Conservation (phyloP, 53 echinoderm and acorn worm genomes). For the Holothuria scabra region DNA sequence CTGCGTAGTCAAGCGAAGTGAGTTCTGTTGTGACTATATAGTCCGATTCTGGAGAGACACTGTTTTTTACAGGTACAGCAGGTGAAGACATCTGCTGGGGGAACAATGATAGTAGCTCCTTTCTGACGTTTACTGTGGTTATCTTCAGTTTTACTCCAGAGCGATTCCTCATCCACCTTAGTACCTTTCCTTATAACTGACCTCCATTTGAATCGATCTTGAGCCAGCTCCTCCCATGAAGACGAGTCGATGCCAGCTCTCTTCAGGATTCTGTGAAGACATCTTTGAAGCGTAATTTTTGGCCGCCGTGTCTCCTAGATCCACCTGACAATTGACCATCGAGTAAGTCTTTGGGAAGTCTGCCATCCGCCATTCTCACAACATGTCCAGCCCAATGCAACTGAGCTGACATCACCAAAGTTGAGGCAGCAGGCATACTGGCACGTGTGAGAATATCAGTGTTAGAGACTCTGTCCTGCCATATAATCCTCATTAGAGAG, state of each 20-base stretch:
- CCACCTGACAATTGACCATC: too few relatives aligned
- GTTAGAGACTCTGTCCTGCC: slow-evolving; percentile 63
- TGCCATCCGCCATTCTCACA: slow-evolving; percentile 54
- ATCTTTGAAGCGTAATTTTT: not conserved
- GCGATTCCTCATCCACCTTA: too few relatives aligned
- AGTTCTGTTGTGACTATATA: too few relatives aligned
- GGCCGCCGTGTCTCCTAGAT: not conserved
- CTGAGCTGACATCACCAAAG: slow-evolving; percentile 31
- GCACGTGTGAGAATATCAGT: slow-evolving; percentile 33
- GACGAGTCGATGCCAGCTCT: not conserved
- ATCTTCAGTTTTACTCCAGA: too few relatives aligned
- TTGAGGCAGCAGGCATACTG: slow-evolving; percentile 24
- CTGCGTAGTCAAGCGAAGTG: too few relatives aligned
- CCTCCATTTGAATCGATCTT: too few relatives aligned
- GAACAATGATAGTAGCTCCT: too few relatives aligned
- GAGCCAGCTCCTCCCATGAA: not conserved
- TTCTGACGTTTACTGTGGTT: too few relatives aligned
- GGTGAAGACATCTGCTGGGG: too few relatives aligned
- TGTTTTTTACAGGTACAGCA: too few relatives aligned
- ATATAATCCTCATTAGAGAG: slow-evolving; percentile 43
- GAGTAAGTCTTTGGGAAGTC: slow-evolving; percentile 55
- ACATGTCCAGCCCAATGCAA: slow-evolving; percentile 61
- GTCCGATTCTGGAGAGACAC: too few relatives aligned
- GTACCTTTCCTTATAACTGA: too few relatives aligned
- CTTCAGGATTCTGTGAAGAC: not conserved